Evolutionary conservation across 2,888 invertebrate genomes (phyloP).

Genomic region (Anodontia alba): DNA sequence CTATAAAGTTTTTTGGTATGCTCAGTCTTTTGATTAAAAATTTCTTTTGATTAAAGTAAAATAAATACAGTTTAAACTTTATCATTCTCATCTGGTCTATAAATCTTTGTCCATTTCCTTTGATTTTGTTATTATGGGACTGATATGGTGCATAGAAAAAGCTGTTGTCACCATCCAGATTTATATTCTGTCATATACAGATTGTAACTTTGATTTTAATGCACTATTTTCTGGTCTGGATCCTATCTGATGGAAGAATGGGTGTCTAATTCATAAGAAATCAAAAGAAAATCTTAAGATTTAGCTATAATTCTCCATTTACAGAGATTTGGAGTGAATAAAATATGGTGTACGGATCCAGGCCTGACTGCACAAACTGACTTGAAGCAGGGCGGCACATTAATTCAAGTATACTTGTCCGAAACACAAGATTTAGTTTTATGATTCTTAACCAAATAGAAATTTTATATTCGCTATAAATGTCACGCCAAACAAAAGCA

Average conservation of each 20-base stretch:
- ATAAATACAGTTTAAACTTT: background rate
- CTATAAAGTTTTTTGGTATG: no score
- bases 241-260: background rate
- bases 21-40: background rate
- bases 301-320: constrained; percentile 37
- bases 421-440: constrained; percentile 32
- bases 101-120: background rate
- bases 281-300: constrained; percentile 12
- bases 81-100: background rate
- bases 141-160: background rate
- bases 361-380: constrained; percentile 18
- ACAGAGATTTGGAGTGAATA: constrained; percentile 27
- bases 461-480: constrained; percentile 37
- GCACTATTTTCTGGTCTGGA: constrained; percentile 34
- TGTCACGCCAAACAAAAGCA: constrained; percentile 26
- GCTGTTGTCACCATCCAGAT: background rate
- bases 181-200: background rate
- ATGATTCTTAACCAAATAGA: constrained; percentile 30
- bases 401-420: constrained; percentile 19
- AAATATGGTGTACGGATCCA: constrained; percentile 23
- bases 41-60: background rate
- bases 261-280: background rate
- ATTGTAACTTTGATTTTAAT: constrained; percentile 19
- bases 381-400: background rate
- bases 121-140: background rate